Conservation (phyloP, 2,888 invertebrate genomes). For the Stenoptilia bipunctidactyla region DNA sequence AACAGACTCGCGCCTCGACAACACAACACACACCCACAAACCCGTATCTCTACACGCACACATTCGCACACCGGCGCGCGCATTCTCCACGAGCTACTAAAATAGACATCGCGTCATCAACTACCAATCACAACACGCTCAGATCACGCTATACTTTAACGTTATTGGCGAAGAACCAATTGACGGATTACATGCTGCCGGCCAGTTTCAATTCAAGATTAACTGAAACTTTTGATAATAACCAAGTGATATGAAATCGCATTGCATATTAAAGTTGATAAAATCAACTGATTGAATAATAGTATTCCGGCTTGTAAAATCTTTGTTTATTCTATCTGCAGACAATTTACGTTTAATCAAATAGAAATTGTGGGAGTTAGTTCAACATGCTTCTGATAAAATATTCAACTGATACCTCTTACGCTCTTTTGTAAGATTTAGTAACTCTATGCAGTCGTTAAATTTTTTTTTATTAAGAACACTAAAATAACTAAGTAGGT, state of each 20-base stretch:
- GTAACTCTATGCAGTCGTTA: too few species aligned
- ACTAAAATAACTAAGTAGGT: too few species aligned
- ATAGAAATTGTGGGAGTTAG: too few species aligned
- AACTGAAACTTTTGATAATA: constrained; percentile 64
- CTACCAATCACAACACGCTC: constrained; percentile 36
- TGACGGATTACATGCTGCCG: constrained; percentile 54
- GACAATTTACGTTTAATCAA: too few species aligned
- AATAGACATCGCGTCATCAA: constrained; percentile 58
- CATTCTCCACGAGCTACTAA: constrained; percentile 40
- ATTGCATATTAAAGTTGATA: constrained; percentile 32
- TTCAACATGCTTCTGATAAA: too few species aligned
- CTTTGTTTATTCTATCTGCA: too few species aligned
- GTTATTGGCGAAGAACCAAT: constrained; percentile 49
- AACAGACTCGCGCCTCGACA: constrained; percentile 59
- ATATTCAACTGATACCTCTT: too few species aligned
- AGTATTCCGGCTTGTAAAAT: too few species aligned
- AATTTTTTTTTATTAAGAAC: too few species aligned
- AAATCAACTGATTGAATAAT: constrained; percentile 24
- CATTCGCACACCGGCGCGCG: constrained; percentile 29
- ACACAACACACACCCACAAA: constrained; percentile 32
- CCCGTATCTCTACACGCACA: constrained; percentile 33
- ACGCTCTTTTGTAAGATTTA: too few species aligned
- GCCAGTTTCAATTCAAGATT: constrained; percentile 59
- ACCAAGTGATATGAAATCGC: constrained; percentile 54
- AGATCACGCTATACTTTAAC: constrained; percentile 39